Conservation (phyloP, 1,140 invertebrate genomes). For the Lethrus apterus region DNA sequence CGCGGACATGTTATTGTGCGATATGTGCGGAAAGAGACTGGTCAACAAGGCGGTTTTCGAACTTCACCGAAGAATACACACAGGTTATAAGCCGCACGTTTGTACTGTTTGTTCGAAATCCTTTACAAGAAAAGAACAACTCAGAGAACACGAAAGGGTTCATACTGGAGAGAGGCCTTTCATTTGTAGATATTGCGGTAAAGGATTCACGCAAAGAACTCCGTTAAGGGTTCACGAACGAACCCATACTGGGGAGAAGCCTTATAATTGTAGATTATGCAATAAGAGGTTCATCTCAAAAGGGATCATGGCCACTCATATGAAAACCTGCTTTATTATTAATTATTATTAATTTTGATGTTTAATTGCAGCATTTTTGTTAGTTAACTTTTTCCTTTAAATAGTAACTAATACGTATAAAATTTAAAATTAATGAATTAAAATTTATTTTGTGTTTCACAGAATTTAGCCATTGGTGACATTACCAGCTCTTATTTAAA, state of each 20-base stretch:
- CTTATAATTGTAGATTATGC: conserved; percentile 42
- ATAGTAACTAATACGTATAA: too few relatives aligned
- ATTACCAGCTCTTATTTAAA: too few relatives aligned
- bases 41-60: conserved; percentile 50
- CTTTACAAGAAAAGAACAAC: conserved; percentile 40
- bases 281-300: conserved; percentile 36
- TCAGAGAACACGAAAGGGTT: conserved; percentile 17
- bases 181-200: conserved; percentile 22
- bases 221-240: conserved; percentile 36
- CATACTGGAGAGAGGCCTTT: conserved; percentile 28
- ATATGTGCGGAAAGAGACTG: conserved; percentile 12
- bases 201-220: conserved; percentile 13
- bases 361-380: too few relatives aligned
- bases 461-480: too few relatives aligned
- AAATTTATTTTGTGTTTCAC: too few relatives aligned
- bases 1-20: background rate
- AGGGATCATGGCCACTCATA: conserved; percentile 23
- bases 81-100: conserved; percentile 60
- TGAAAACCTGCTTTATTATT: conserved; percentile 20
- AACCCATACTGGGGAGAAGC: conserved; percentile 46
- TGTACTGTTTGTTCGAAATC: conserved; percentile 57
- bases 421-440: too few relatives aligned
- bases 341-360: too few relatives aligned
- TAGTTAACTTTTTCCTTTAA: too few relatives aligned
- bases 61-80: conserved; percentile 60